Percentiles rank a stretch among this genome's conserved stretches.
Evolutionary conservation across 2,797 vertebrate genomes (phyloP).

Genomic region (Tapera naevia): DNA sequence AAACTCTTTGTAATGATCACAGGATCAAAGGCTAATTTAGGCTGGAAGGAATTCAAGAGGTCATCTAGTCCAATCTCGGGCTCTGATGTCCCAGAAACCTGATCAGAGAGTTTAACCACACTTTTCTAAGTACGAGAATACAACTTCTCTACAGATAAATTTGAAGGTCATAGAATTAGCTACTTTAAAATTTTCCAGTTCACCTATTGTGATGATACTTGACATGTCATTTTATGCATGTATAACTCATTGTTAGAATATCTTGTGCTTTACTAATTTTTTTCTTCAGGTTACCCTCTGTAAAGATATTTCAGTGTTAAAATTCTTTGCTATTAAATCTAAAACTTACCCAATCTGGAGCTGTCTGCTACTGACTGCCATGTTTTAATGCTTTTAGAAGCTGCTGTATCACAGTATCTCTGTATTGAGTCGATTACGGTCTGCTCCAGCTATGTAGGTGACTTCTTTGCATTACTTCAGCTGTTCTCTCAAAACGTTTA

Average conservation of each 20-base stretch:
- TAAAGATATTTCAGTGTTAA: background rate
- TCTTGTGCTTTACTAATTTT: background rate
- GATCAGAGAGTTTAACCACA: background rate
- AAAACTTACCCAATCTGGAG: background rate
- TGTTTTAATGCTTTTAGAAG: background rate
- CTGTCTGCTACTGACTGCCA: background rate
- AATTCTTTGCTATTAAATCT: background rate
- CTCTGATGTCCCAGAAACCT: background rate
- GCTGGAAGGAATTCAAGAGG: background rate
- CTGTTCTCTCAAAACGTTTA: background rate
- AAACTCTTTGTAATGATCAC: background rate
- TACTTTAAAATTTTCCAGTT: background rate
- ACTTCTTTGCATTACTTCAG: background rate
- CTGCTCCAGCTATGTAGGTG: background rate
- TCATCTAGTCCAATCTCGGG: background rate
- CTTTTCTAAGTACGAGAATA: background rate
- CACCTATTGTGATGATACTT: background rate
- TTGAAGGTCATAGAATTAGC: background rate
- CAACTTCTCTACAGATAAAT: background rate
- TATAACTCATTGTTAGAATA: background rate
- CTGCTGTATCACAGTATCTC: background rate
- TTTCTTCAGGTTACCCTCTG: background rate
- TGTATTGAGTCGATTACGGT: background rate
- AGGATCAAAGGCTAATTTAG: background rate
- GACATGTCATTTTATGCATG: background rate